These are phyloP conservation scores for Margarornis squamiger DNA, from an alignment of 2,797 vertebrate genomes.

Conservation along the genomic window DNA sequence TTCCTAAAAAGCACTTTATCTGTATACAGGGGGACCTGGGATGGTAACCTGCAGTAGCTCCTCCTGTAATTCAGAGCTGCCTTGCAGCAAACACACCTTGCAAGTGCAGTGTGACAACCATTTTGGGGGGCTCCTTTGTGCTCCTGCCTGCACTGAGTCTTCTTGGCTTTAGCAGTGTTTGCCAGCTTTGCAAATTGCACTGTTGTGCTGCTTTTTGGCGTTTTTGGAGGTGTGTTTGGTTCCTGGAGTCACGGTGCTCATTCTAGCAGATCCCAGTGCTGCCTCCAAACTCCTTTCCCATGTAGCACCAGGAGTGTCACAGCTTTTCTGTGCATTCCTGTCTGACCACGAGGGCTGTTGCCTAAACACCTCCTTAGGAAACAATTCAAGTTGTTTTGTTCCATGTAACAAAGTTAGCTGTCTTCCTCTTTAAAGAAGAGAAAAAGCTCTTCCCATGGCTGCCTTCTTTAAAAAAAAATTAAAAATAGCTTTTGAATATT, in stretches of 20 bases:
- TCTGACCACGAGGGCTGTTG: not conserved
- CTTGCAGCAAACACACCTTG: not conserved
- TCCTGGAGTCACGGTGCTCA: not conserved
- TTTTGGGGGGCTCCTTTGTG: not conserved
- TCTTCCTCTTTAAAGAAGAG: not conserved
- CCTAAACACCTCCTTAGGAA: not conserved
- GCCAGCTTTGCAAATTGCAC: not conserved
- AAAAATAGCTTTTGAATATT: slow-evolving; percentile 34
- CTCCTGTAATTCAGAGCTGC: not conserved
- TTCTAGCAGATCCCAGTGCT: not conserved
- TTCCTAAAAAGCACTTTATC: not conserved
- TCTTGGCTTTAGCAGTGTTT: not conserved
- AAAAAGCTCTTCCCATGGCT: not conserved
- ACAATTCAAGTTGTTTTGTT: not conserved
- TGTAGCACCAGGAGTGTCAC: not conserved
- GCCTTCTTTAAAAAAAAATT: not conserved
- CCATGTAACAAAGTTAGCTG: not conserved
- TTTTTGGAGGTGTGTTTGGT: not conserved
- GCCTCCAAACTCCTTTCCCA: not conserved
- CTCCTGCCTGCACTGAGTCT: not conserved
- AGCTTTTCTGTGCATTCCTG: not conserved
- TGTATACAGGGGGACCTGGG: accelerated
- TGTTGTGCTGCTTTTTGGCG: not conserved
- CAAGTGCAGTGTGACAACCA: not conserved
- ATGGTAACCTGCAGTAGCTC: not conserved